These are phyloP conservation scores for Pasiphila rectangulata DNA, from an alignment of 2,888 invertebrate species.

Conservation along the genomic window DNA sequence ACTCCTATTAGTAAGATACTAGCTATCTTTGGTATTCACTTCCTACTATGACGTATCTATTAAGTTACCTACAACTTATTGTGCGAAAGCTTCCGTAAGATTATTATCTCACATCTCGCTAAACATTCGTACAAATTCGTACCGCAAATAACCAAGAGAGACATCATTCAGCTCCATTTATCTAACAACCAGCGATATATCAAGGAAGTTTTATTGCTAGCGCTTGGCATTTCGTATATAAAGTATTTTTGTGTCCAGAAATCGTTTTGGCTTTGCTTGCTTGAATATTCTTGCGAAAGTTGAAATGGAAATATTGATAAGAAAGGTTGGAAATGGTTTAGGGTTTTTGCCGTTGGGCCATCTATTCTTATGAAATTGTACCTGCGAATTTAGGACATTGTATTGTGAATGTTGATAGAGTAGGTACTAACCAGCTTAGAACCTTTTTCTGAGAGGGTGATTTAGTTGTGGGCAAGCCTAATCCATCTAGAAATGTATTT, in stretches of 20 bases:
- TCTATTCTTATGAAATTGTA: not conserved
- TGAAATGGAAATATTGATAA: conserved; percentile 6
- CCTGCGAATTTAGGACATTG: not conserved
- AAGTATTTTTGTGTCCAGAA: conserved; percentile 23
- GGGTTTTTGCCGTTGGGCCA: not conserved
- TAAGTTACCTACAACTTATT: not conserved
- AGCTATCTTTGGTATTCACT: too few relatives aligned
- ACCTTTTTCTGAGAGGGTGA: too few relatives aligned
- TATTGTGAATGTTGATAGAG: not conserved
- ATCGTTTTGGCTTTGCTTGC: conserved; percentile 8
- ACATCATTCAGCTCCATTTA: conserved; percentile 22
- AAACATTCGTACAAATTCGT: conserved; percentile 7
- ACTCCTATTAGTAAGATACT: too few relatives aligned
- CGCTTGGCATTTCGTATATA: conserved; percentile 18
- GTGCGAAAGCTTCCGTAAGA: not conserved
- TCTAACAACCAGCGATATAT: conserved; percentile 24
- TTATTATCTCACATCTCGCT: conserved; percentile 8
- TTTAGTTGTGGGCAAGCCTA: too few relatives aligned
- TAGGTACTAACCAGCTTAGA: not conserved
- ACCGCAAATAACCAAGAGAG: conserved; percentile 13
- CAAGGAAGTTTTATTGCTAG: conserved; percentile 24
- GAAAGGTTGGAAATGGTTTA: conserved; percentile 3
- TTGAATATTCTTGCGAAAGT: conserved; percentile 5
- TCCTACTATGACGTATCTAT: too few relatives aligned
- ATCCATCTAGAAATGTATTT: too few relatives aligned